Conservation (phyloP, 2,888 invertebrate genomes). For the Ephialtes manifestator region DNA sequence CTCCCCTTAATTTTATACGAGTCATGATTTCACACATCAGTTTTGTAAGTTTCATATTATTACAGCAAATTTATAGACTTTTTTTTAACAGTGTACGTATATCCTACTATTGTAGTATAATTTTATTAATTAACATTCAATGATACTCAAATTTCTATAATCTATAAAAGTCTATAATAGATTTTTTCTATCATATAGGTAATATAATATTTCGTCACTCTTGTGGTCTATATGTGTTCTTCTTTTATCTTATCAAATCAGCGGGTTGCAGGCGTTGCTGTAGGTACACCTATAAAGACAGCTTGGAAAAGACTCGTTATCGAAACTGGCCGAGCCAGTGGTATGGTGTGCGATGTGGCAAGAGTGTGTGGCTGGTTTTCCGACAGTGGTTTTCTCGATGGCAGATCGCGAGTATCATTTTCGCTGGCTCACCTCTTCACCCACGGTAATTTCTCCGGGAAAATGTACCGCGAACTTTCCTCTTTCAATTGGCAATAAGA, state of each 20-base stretch:
- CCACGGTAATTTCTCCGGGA: conserved; percentile 79
- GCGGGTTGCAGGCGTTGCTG: conserved; percentile 11
- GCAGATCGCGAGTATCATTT: conserved; percentile 75
- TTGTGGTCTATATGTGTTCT: not conserved
- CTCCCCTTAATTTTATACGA: too few species aligned
- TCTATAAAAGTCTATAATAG: not conserved
- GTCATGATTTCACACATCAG: too few species aligned
- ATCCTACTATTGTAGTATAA: not conserved
- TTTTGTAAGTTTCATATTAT: too few species aligned
- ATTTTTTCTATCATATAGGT: not conserved
- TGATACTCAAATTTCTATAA: not conserved
- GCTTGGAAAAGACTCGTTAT: conserved; percentile 74
- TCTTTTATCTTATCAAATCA: conserved; percentile 35
- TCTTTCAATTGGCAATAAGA: conserved; percentile 85
- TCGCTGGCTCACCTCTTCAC: conserved; percentile 75
- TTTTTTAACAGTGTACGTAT: too few species aligned
- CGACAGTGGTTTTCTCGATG: conserved; percentile 71
- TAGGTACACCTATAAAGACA: conserved; percentile 17
- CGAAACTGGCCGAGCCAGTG: conserved; percentile 63
- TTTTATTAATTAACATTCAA: not conserved
- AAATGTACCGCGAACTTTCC: conserved; percentile 84
- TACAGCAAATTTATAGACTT: too few species aligned
- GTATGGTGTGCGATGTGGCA: conserved; percentile 33
- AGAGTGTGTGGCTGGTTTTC: conserved; percentile 7
- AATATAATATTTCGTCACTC: not conserved